These are phyloP conservation scores for Amphipoea oculea DNA, from an alignment of 2,888 invertebrate species.

Conservation along the genomic window DNA sequence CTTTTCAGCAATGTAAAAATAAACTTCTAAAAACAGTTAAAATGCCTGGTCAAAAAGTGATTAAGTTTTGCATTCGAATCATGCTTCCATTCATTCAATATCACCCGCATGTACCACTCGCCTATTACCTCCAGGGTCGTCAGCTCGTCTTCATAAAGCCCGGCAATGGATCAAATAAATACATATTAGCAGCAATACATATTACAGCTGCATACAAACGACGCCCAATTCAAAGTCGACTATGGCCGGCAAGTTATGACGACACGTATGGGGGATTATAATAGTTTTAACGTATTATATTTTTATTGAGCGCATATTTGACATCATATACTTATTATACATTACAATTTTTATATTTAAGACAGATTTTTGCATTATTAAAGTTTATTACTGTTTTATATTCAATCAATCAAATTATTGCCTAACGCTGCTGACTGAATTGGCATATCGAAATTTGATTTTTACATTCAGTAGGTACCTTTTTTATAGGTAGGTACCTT, in stretches of 20 bases:
- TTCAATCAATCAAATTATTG: not conserved
- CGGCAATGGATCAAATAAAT: conserved; percentile 47
- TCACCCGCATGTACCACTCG: not conserved
- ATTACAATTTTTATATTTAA: not conserved
- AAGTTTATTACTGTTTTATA: not conserved
- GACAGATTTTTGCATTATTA: not conserved
- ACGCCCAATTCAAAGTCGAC: conserved; percentile 8
- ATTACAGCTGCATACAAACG: conserved; percentile 44
- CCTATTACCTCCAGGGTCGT: not conserved
- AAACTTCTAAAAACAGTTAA: not conserved
- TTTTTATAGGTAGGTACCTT: too few relatives aligned
- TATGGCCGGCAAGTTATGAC: not conserved
- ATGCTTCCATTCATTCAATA: not conserved
- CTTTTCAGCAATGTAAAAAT: not conserved
- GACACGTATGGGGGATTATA: not conserved
- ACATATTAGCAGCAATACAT: not conserved
- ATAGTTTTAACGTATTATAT: not conserved
- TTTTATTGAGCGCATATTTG: not conserved
- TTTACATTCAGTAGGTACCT: not conserved
- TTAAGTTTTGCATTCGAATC: not conserved
- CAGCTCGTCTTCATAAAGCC: conserved; percentile 2
- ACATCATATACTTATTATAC: not conserved
- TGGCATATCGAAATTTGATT: not conserved
- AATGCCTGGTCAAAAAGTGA: not conserved
- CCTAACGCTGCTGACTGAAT: not conserved